Conservation (phyloP, 2,797 vertebrate genomes). For the Erpetoichthys calabaricus region DNA sequence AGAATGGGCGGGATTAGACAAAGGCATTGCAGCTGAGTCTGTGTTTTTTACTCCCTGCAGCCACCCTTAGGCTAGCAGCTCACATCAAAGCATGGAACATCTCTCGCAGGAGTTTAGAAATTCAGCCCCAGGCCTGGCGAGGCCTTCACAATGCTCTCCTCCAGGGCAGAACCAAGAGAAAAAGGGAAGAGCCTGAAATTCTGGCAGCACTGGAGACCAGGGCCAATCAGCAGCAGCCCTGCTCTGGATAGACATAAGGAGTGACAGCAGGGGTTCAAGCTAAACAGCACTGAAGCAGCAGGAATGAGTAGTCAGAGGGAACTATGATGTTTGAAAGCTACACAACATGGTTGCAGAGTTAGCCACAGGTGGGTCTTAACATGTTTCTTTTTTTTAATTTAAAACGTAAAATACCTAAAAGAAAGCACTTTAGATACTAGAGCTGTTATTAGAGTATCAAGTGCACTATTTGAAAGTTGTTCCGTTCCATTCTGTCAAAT, state of each 20-base stretch:
- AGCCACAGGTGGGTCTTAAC: too few species aligned
- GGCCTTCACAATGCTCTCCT: constrained; percentile 47
- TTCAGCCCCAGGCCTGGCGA: constrained; percentile 36
- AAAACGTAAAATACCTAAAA: too few species aligned
- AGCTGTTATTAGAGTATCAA: too few species aligned
- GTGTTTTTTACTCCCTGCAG: constrained; percentile 28
- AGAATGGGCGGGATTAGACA: constrained; percentile 5
- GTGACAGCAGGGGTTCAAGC: too few species aligned
- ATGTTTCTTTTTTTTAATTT: too few species aligned
- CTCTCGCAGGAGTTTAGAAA: constrained; percentile 49
- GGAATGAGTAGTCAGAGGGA: too few species aligned
- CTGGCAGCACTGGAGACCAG: constrained; percentile 10
- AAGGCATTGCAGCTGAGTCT: constrained; percentile 21
- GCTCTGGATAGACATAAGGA: constrained; percentile 15
- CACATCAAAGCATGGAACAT: constrained; percentile 50
- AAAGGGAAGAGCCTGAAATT: constrained; percentile 13
- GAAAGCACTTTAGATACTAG: too few species aligned
- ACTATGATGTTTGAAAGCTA: too few species aligned
- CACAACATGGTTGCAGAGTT: too few species aligned
- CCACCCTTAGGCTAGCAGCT: constrained; percentile 42
- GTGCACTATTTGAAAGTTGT: too few species aligned
- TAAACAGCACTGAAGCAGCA: too few species aligned
- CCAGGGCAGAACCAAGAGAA: constrained; percentile 21
- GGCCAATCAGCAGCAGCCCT: constrained; percentile 23
- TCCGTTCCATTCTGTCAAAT: too few species aligned